A percentile compares a stretch with the other conserved stretches of the same genome.
phyloP scores from a whole-genome alignment of 2,797 vertebrate species.

The Microctenopoma stevenorrisi region DNA sequence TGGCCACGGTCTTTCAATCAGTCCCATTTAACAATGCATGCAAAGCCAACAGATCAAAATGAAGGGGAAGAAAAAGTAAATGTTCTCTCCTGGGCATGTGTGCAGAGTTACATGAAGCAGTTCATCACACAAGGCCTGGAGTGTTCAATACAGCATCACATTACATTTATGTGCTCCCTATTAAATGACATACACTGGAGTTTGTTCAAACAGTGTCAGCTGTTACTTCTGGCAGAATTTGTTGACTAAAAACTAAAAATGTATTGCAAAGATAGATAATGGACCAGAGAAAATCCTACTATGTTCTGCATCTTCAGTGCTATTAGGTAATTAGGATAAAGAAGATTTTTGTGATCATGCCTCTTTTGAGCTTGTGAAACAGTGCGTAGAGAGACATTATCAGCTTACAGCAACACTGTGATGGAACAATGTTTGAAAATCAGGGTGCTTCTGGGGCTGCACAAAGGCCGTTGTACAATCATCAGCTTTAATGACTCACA shows the following conservation, averaged over 20 bases:
- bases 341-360: background rate
- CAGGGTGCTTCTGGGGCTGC: constrained; percentile 2
- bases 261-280: background rate
- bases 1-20: constrained; percentile 80
- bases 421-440: constrained; percentile 14
- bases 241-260: constrained; percentile 1
- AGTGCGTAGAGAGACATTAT: background rate
- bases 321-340: constrained; percentile 16
- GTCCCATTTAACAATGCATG: constrained; percentile 87
- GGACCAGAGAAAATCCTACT: background rate
- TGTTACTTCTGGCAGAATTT: background rate
- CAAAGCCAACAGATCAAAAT: constrained; percentile 71
- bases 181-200: constrained; percentile 14
- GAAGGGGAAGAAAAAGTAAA: constrained; percentile 55
- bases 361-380: background rate
- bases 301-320: background rate
- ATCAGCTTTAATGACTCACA: constrained; percentile 10
- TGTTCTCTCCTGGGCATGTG: constrained; percentile 63
- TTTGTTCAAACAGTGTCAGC: constrained; percentile 1
- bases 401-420: background rate
- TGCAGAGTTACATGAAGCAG: constrained; percentile 54
- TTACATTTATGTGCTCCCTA: constrained; percentile 21
- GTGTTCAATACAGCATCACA: constrained; percentile 41
- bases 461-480: constrained; percentile 13
- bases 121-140: constrained; percentile 53